Percentiles rank a stretch among this genome's conserved stretches.
These are phyloP conservation scores for Scrobipalpa atriplicella DNA, from an alignment of 2,888 invertebrate species.

Conservation along the genomic window DNA sequence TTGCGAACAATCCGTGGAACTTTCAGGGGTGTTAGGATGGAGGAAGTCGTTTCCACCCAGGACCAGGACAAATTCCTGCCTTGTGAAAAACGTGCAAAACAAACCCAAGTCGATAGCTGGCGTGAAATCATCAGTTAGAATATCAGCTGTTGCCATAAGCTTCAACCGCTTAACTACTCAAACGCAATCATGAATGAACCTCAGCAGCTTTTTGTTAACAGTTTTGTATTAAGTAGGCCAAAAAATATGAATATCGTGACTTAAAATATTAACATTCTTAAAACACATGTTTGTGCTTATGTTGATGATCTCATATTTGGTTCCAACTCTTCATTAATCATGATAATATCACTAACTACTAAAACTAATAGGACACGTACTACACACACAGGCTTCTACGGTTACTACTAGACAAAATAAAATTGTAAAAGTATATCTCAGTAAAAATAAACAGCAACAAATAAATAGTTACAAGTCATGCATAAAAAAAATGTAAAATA, in stretches of 20 bases:
- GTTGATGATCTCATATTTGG: not conserved
- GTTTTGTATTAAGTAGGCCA: slow-evolving; percentile 42
- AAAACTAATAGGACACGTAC: not conserved
- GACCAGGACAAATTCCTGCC: slow-evolving; percentile 15
- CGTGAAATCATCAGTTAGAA: slow-evolving; percentile 45
- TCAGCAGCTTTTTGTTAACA: slow-evolving; percentile 20
- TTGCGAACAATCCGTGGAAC: slow-evolving; percentile 36
- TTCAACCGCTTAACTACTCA: slow-evolving; percentile 51
- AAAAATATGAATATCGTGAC: slow-evolving; percentile 80
- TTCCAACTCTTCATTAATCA: not conserved
- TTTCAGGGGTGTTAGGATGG: slow-evolving; percentile 25
- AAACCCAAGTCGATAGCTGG: slow-evolving; percentile 57
- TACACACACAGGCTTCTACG: not conserved
- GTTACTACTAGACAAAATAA: not conserved
- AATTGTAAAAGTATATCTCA: not conserved
- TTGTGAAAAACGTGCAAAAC: slow-evolving; percentile 58
- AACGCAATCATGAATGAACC: slow-evolving; percentile 37
- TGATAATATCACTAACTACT: not conserved
- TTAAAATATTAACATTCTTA: slow-evolving; percentile 15
- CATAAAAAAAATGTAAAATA: not conserved
- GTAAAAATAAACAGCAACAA: not conserved
- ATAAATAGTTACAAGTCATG: not conserved
- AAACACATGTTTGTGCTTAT: not conserved
- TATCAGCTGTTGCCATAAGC: slow-evolving; percentile 43
- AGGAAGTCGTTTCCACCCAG: not conserved